Percentiles rank a stretch among this genome's conserved stretches.
Conservation (phyloP, 2,113 vertebrate species). For the Eurypyga helias region DNA sequence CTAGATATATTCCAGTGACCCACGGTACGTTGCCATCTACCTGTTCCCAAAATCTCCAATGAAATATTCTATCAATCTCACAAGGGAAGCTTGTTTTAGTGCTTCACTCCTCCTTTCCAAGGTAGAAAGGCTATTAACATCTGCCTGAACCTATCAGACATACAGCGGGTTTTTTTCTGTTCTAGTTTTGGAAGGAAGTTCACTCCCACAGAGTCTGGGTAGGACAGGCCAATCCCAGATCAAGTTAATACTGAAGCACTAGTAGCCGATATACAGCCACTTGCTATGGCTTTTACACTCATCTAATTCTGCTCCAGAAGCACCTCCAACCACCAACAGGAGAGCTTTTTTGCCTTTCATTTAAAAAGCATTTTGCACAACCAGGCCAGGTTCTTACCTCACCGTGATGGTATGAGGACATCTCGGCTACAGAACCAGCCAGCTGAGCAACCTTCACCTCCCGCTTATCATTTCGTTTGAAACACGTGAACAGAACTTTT, state of each 20-base stretch:
- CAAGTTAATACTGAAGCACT: not conserved
- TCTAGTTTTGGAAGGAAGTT: not conserved
- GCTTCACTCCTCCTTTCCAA: not conserved
- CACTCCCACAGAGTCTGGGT: not conserved
- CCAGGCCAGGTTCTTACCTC: slow-evolving; percentile 80
- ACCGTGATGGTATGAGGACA: slow-evolving; percentile 98
- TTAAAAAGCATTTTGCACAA: not conserved
- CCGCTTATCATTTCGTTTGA: slow-evolving; percentile 94
- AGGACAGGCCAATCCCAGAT: not conserved
- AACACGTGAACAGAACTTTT: slow-evolving; percentile 94
- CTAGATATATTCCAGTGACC: not conserved
- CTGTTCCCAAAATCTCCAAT: not conserved
- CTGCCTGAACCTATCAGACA: not conserved
- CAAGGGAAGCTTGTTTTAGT: not conserved
- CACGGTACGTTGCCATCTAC: accelerated
- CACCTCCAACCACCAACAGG: not conserved
- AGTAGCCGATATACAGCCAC: not conserved
- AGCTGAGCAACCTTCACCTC: slow-evolving; percentile 98
- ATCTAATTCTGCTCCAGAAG: not conserved
- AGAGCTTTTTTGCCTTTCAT: not conserved
- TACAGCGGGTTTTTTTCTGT: not conserved
- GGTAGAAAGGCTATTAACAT: not conserved
- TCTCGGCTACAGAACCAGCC: slow-evolving; percentile 96
- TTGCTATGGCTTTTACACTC: not conserved
- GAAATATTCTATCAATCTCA: not conserved